Evolutionary conservation across 1,140 invertebrate genomes (phyloP).

Genomic region (Psilanteris sp.): DNA sequence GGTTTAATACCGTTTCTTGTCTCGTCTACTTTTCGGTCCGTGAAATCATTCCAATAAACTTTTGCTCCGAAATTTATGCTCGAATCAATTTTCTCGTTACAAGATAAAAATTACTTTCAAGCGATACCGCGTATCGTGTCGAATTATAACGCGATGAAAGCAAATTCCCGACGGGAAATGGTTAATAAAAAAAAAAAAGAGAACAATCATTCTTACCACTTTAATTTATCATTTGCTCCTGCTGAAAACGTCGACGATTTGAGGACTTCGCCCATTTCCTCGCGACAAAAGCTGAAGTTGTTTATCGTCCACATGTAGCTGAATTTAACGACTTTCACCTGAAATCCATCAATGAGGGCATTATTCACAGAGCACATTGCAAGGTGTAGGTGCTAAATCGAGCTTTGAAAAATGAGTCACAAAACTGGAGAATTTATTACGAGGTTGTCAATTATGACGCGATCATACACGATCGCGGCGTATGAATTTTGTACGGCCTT

Average conservation of each 20-base stretch:
- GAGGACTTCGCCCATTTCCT: conserved; percentile 99
- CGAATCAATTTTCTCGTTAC: no score
- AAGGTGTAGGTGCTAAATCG: not conserved
- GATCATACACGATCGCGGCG: conserved; percentile 25
- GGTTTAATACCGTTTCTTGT: no score
- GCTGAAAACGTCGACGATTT: conserved; percentile 99
- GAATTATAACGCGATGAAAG: no score
- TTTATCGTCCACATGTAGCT: conserved; percentile 99
- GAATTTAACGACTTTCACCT: conserved; percentile 99
- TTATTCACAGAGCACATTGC: conserved; percentile 5
- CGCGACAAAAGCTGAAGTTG: conserved; percentile 99
- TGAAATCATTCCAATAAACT: no score
- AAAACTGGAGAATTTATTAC: conserved; percentile 9
- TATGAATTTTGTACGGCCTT: conserved; percentile 11
- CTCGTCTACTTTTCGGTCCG: no score
- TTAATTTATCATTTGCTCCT: conserved; percentile 99
- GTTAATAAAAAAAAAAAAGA: no score
- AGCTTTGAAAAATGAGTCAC: conserved; percentile 37
- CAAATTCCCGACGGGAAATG: no score
- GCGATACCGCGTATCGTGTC: no score
- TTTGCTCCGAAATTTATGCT: no score
- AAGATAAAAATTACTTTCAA: no score
- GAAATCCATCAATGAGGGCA: conserved; percentile 62
- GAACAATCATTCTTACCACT: conserved; percentile 97
- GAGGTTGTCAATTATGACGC: conserved; percentile 23